These are phyloP conservation scores for Forbesichthys papilliferus DNA, from an alignment of 2,113 vertebrate genomes.

Conservation along the genomic window DNA sequence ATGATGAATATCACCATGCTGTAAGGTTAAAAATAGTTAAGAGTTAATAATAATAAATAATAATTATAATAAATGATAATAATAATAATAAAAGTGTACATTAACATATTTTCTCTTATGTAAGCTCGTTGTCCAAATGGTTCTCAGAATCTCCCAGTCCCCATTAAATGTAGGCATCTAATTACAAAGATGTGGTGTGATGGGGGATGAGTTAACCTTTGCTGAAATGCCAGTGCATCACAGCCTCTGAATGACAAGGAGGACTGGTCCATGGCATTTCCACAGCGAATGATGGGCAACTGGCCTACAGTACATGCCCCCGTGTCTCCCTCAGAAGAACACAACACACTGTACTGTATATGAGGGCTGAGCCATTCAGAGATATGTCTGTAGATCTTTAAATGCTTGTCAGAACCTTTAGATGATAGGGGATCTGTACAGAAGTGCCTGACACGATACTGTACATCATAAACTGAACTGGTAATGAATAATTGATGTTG, in stretches of 20 bases:
- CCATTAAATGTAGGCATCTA: slow-evolving; percentile 57
- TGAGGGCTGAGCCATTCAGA: too few relatives aligned
- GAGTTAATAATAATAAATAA: too few relatives aligned
- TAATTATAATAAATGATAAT: too few relatives aligned
- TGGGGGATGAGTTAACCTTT: slow-evolving; percentile 69
- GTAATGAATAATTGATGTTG: too few relatives aligned
- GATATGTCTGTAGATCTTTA: too few relatives aligned
- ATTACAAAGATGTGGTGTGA: slow-evolving; percentile 70
- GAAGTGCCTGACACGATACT: too few relatives aligned
- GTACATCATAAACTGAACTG: too few relatives aligned
- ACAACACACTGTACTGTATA: not conserved
- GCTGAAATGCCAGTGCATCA: slow-evolving; percentile 68
- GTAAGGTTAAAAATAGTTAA: too few relatives aligned
- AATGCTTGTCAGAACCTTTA: too few relatives aligned
- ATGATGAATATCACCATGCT: too few relatives aligned
- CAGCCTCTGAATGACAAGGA: slow-evolving; percentile 63
- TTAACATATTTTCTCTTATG: slow-evolving; percentile 16
- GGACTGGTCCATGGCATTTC: slow-evolving; percentile 47
- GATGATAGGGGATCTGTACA: too few relatives aligned
- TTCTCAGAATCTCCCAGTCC: slow-evolving; percentile 45
- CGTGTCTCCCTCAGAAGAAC: slow-evolving; percentile 40
- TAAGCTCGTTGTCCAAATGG: slow-evolving; percentile 51
- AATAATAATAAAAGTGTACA: not conserved
- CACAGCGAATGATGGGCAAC: slow-evolving; percentile 62
- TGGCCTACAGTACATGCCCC: slow-evolving; percentile 8